These are phyloP conservation scores for Halictus ligatus DNA, from an alignment of 2,888 invertebrate species.

Conservation along the genomic window DNA sequence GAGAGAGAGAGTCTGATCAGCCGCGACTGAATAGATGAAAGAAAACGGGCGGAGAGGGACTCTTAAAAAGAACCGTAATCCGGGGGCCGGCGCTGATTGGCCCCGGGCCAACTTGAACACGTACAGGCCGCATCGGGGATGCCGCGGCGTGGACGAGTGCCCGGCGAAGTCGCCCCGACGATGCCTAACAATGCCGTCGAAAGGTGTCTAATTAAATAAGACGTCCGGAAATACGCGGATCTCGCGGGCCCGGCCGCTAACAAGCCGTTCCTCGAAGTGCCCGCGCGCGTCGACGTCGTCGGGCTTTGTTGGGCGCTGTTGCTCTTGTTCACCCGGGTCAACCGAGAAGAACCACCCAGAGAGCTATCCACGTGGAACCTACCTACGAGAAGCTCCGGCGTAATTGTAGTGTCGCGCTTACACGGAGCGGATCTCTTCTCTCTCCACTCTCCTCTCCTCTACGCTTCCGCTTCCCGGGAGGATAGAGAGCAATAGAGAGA, in stretches of 20 bases:
- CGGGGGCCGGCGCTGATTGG: constrained; percentile 69
- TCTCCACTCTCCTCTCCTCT: background rate
- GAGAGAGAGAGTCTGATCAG: constrained; percentile 37
- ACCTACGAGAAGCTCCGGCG: constrained; percentile 74
- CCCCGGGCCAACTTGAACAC: constrained; percentile 78
- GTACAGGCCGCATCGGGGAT: constrained; percentile 66
- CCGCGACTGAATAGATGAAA: constrained; percentile 55
- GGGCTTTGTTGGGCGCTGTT: constrained; percentile 51
- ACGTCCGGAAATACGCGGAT: constrained; percentile 76
- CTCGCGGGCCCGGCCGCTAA: constrained; percentile 74
- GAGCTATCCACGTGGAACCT: constrained; percentile 73
- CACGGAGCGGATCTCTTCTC: constrained; percentile 62
- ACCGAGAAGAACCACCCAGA: constrained; percentile 73
- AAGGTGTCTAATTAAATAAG: constrained; percentile 83
- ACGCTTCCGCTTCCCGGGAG: background rate
- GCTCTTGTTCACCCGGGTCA: constrained; percentile 75
- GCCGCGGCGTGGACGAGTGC: constrained; percentile 64
- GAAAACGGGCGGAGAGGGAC: constrained; percentile 20
- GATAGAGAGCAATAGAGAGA: constrained; percentile 6
- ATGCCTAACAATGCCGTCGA: constrained; percentile 82
- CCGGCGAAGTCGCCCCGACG: constrained; percentile 69
- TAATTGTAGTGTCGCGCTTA: constrained; percentile 81
- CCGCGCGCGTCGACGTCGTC: constrained; percentile 39
- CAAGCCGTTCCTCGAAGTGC: constrained; percentile 77
- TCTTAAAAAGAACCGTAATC: constrained; percentile 70